Percentiles rank a stretch among this genome's conserved stretches.
phyloP scores from a whole-genome alignment of 2,797 vertebrate species.

The Liasis olivaceus region DNA sequence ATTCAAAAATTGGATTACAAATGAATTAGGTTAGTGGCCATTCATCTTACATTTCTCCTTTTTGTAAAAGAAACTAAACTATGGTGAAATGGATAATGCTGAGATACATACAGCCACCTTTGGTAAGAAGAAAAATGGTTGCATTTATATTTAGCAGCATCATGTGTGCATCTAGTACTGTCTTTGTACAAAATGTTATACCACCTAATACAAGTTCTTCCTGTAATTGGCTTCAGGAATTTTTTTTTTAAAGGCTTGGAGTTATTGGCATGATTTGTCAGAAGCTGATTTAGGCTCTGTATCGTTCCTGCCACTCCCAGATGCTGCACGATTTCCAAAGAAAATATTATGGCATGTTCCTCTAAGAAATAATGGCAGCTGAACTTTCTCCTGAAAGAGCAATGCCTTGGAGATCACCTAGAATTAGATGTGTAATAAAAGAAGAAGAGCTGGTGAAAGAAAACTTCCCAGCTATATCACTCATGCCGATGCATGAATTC shows the following conservation, averaged over 20 bases:
- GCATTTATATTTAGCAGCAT: constrained; percentile 11
- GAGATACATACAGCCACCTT: background rate
- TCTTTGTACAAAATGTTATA: constrained; percentile 6
- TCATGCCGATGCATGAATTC: background rate
- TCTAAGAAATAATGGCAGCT: constrained; percentile 16
- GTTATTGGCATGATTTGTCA: constrained; percentile 27
- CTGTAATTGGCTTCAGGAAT: constrained; percentile 27
- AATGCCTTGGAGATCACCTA: constrained; percentile 10
- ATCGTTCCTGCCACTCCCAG: constrained; percentile 39
- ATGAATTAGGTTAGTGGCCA: constrained; percentile 14
- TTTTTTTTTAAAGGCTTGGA: constrained; percentile 17
- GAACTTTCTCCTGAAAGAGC: constrained; percentile 24
- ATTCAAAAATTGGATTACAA: constrained; percentile 10
- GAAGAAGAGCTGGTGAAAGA: background rate
- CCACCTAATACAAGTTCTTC: constrained; percentile 25
- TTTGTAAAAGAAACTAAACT: constrained; percentile 1
- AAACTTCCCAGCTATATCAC: background rate
- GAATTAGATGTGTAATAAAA: background rate
- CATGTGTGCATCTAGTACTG: background rate
- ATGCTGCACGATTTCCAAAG: background rate
- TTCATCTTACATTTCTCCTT: constrained; percentile 6
- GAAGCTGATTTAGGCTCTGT: constrained; percentile 30
- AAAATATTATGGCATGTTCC: constrained; percentile 14
- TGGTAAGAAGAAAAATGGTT: constrained; percentile 23
- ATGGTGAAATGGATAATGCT: constrained; percentile 1